Conservation (phyloP, 2,888 invertebrate species). For the Copidosoma aretas region DNA sequence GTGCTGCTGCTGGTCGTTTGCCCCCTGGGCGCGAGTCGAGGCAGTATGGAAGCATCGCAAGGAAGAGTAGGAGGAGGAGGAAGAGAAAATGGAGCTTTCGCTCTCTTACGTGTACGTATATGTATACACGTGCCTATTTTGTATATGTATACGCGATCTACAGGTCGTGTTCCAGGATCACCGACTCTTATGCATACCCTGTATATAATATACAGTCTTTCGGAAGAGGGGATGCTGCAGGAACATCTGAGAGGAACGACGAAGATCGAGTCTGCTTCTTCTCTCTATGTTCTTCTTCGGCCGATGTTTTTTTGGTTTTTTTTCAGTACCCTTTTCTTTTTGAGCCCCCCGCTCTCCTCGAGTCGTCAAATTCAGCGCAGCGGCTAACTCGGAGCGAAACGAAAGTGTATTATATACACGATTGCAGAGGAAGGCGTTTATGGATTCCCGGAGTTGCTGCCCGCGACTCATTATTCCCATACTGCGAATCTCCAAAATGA, state of each 20-base stretch:
- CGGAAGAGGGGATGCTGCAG: background rate
- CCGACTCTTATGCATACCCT: no score
- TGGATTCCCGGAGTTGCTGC: constrained; percentile 21
- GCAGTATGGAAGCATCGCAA: background rate
- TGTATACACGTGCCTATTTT: background rate
- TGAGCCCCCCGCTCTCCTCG: background rate
- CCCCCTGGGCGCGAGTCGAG: constrained; percentile 12
- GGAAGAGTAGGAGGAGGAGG: background rate
- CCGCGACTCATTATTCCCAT: background rate
- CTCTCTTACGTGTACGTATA: no score
- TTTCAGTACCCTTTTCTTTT: no score
- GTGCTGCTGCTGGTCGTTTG: constrained; percentile 22
- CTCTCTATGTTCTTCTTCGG: background rate
- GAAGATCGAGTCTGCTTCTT: background rate
- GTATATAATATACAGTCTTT: no score
- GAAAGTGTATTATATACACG: background rate
- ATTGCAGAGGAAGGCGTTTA: constrained; percentile 17
- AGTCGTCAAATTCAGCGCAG: constrained; percentile 30
- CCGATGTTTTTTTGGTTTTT: no score
- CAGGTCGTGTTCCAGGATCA: no score
- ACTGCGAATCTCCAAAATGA: constrained; percentile 28
- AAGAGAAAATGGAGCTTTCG: background rate
- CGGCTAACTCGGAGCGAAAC: background rate
- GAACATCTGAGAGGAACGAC: background rate
- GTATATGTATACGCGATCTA: background rate